Evolutionary conservation across 2,113 vertebrate species (phyloP), one percentile per base, ranked within the genome.

Genomic region (Lutjanus erythropterus): DNA sequence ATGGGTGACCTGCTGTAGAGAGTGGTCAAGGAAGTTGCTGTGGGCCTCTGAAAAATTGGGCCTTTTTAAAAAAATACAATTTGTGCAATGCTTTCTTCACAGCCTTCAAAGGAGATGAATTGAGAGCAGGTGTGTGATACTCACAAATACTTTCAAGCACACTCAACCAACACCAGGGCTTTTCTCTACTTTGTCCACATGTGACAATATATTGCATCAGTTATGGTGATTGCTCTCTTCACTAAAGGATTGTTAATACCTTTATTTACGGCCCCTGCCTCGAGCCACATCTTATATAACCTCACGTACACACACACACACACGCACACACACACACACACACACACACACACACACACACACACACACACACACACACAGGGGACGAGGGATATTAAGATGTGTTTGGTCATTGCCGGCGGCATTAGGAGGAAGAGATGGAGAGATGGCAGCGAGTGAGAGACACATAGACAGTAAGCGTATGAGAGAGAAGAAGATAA

Each of bases 221-320:
- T 47, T 53, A 25, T 44, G 39, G n/a, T 77, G 56, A 29, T 61
- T 46, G 55, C 53, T 73, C 14, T 61, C 31, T 65, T 44, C 19
- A 29, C 71, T 33, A 47, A 67, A 52, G 46, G 46, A 68, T 64
- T 75, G 42, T 65, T 81, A 71, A 58, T 56, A 35, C 23, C 56
- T 83, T 80, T 82, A 81, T 82, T 81, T 77, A 81, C 76, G 60
- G 42, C 44, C 27, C 15, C 55, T 64, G 60, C 65, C 69, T 80
- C 44, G 9, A 71, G 69, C 64, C 44, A 80, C 69, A 53, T 21
- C 69, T 80, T 68, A 80, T 75, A 78, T 50, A 77, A 76, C 47
- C 79, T 74, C 47, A 53, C 66, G 81, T n/a, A 58, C 42, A 31
- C 50, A 27, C 19, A 27, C 21, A 16, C 44, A 12, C 41, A 64